Base-by-base conservation (phyloP, 2,888 invertebrate genomes). In the Ceramica pisi region DNA sequence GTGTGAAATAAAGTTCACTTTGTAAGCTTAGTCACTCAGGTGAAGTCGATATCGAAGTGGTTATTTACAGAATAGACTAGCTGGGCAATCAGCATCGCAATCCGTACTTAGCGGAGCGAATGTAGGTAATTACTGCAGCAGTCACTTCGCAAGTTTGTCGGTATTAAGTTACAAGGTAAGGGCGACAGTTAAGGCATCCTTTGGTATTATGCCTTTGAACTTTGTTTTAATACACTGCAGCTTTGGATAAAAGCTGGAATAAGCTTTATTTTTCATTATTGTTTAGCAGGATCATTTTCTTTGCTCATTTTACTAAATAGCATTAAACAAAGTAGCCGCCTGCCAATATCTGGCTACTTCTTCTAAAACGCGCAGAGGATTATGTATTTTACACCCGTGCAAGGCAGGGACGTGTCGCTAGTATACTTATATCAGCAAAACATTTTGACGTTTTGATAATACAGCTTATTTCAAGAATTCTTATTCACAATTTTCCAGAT, bases 61-160 rank as follows among this genome's bases (percentile, higher is more conserved):
- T n/a, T n/a, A n/a, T n/a, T n/a, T n/a, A n/a, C n/a, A n/a, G n/a
- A n/a, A n/a, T n/a, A n/a, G n/a, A n/a, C n/a, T n/a, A n/a, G n/a
- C n/a, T n/a, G 1, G 56, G 21, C 57, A 59, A 63, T 48, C 38
- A 59, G 26, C 65, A 56, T 46, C 50, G 23, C 62, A 53, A 56
- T 23, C 55, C 53, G 35, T 26, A 38, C 51, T 53, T 38, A 64
- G n/a, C 48, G 46, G 53, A 59, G 55, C 26, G 67, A 21, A 5
- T 19, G 44, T 41, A 50, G 67, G 41, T 56, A 71, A 59, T 63
- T 48, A 68, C 31, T 55, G 53, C 57, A 23, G 41, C 10, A 56
- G 50, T 60, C 38, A 67, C 67, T 35, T 66, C 51, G 26, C 14
- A n/a, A 44, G 9, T 26, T 3, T 50, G 6, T 31, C 1, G 2